Conservation (phyloP, 1,140 invertebrate genomes). For the Hycleus phaleratus region DNA sequence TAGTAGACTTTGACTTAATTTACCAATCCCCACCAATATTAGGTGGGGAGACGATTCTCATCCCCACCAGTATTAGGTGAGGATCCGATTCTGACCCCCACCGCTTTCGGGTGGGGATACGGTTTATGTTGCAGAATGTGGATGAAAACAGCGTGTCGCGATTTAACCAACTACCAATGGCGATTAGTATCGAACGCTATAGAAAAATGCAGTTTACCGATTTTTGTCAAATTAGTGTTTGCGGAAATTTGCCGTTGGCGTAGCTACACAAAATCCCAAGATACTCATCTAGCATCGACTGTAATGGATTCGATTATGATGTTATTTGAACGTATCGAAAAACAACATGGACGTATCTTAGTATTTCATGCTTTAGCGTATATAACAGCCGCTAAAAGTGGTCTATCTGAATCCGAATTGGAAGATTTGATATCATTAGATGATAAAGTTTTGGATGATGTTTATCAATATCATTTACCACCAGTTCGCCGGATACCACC, state of each 20-base stretch:
- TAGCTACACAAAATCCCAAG: constrained; percentile 89
- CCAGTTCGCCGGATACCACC: constrained; percentile 92
- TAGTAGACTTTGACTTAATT: no score
- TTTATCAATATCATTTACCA: constrained; percentile 97
- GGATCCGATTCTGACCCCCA: no score
- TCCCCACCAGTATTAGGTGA: no score
- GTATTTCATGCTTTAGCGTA: constrained; percentile 92
- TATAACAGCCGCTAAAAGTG: constrained; percentile 88
- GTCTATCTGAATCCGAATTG: constrained; percentile 86
- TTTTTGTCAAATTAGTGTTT: constrained; percentile 96
- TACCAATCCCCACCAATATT: no score
- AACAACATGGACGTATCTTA: constrained; percentile 85
- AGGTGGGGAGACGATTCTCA: no score
- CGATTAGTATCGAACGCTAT: constrained; percentile 88
- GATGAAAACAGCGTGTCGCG: constrained; percentile 85
- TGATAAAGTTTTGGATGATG: constrained; percentile 89
- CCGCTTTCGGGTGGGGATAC: no score
- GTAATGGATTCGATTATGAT: constrained; percentile 98
- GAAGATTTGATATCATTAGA: constrained; percentile 93
- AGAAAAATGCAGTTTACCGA: constrained; percentile 87
- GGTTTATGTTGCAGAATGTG: constrained; percentile 57
- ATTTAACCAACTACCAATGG: constrained; percentile 91
- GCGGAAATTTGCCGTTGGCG: constrained; percentile 95
- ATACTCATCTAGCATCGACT: constrained; percentile 84
- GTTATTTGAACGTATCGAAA: constrained; percentile 90